These are phyloP conservation scores for Bufo bufo DNA, from an alignment of 2,113 vertebrate genomes.

Conservation along the genomic window DNA sequence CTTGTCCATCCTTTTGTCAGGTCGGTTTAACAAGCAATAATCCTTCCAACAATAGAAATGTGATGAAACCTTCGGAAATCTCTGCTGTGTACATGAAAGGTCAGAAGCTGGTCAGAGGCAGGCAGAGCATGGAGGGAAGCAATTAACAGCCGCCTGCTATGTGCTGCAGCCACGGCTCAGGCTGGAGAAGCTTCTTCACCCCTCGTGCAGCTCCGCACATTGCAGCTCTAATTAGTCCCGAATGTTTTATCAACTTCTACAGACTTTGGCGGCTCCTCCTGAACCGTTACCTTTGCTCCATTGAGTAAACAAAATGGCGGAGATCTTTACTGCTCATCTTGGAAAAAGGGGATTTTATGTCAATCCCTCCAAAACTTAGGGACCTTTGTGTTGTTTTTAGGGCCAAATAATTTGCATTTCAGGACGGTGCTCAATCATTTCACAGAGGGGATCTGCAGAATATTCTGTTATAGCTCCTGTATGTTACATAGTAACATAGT, in stretches of 20 bases:
- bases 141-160: constrained; percentile 15
- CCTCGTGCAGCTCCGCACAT: not conserved
- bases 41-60: constrained; percentile 34
- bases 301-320: not conserved
- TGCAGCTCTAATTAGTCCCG: constrained; percentile 45
- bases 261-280: not conserved
- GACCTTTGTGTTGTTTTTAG: too few relatives aligned
- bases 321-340: not conserved
- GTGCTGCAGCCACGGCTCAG: not conserved
- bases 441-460: too few relatives aligned
- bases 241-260: constrained; percentile 42
- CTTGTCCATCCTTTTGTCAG: constrained; percentile 43
- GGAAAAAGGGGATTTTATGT: constrained; percentile 19
- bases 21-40: constrained; percentile 44
- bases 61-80: constrained; percentile 27
- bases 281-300: constrained; percentile 26
- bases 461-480: too few relatives aligned
- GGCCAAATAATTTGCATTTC: too few relatives aligned
- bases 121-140: not conserved
- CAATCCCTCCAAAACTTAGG: not conserved
- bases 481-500: too few relatives aligned
- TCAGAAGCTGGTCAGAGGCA: constrained; percentile 11
- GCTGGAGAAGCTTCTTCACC: not conserved
- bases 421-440: too few relatives aligned
- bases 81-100: constrained; percentile 33